Base-by-base conservation (phyloP, 1,140 invertebrate species). In the Stenopsyche tienmushanensis region DNA sequence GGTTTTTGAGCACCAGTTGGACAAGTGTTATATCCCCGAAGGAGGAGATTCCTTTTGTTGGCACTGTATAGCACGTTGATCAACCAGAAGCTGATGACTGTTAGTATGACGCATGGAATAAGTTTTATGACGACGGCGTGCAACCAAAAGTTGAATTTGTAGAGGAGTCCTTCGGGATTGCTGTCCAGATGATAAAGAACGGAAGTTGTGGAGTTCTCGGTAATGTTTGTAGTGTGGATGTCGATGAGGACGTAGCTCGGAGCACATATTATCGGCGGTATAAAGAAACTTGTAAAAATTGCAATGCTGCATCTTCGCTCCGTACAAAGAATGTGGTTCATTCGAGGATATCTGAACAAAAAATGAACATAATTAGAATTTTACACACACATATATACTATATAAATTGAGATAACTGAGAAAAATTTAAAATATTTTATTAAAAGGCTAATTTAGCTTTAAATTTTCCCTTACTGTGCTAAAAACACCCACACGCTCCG, bases 91-190 rank as follows among this genome's bases (percentile, higher is more conserved):
- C 90, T 94, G 53, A 96, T 90, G 5, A 91, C 78, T 0, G 92
- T 93, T 3, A 96, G 78, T n/a, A 92, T 86, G 2, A 87, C 78
- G 70, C 94, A 95, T 0, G 93, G 94, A 1, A 96, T 70, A 0
- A 96, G 79, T 73, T 96, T 96, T 5, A 94, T 88, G 17, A 94
- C 80, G 1, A 95, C 88, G 1, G 88, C 85, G 73, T 94, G 90
- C 21, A 93, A 83, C 92, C 92, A 96, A 75, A 96, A 94, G 74
- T 93, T 93, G n/a, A 78, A 74, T 69, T 80, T 75, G 67, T 85
- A 83, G 2, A 92, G 72, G n/a, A 83, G 76, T 15, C 82, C 78
- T 68, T 83, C 79, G 29, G 81, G 78, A 21, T 85, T 82, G 0
- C 87, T 85, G 58, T 84, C 85, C 1, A 92, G 84, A 71, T 86